phyloP scores from a whole-genome alignment of 2,797 vertebrate species.

The Gambusia yucatana region DNA sequence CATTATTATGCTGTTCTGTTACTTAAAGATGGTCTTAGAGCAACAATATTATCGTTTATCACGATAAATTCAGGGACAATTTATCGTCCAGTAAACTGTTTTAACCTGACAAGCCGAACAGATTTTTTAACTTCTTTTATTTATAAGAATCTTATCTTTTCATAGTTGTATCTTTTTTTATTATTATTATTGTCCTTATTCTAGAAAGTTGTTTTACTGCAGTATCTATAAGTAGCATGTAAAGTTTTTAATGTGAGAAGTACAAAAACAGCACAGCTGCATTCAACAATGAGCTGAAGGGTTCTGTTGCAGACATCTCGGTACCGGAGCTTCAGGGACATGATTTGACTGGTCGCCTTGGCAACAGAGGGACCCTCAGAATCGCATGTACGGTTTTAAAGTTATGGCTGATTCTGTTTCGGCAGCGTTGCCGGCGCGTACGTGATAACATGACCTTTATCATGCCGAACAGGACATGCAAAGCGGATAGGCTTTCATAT shows the following conservation, averaged over 20 bases:
- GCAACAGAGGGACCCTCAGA: neutral
- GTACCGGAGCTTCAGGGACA: neutral
- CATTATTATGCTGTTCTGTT: too few relatives aligned
- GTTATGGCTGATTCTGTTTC: slow-evolving; percentile 12
- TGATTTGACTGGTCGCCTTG: neutral
- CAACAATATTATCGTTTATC: too few relatives aligned
- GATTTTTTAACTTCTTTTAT: neutral
- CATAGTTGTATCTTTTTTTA: neutral
- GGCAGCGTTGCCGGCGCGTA: slow-evolving; percentile 85
- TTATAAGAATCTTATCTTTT: neutral
- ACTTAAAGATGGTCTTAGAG: too few relatives aligned
- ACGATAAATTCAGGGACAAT: too few relatives aligned
- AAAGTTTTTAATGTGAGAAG: neutral
- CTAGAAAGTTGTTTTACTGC: neutral
- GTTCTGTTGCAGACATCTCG: neutral
- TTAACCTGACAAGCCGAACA: neutral
- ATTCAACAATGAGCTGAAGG: neutral
- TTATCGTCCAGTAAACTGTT: too few relatives aligned
- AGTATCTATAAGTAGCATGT: neutral
- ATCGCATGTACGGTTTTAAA: neutral
- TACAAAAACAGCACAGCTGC: neutral
- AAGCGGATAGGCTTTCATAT: slow-evolving; percentile 91
- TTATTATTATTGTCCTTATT: neutral
- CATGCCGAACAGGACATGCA: slow-evolving; percentile 87
- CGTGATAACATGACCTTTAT: slow-evolving; percentile 94